These are phyloP conservation scores for Pao palembangensis DNA, from an alignment of 2,113 vertebrate species.

Conservation along the genomic window DNA sequence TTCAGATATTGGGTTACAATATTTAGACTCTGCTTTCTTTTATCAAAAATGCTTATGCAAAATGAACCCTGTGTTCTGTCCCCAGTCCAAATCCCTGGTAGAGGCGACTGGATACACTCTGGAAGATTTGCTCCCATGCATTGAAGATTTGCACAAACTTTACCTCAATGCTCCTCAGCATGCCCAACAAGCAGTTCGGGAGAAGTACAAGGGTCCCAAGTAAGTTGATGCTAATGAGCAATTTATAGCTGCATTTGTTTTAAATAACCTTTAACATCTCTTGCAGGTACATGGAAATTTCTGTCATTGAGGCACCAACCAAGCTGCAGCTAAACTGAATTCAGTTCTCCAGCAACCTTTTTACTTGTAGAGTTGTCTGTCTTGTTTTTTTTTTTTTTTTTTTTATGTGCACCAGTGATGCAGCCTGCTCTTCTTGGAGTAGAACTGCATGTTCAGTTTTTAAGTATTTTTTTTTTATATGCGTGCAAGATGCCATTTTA, in stretches of 20 bases:
- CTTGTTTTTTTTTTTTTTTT: slow-evolving; percentile 34
- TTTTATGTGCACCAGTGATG: slow-evolving; percentile 39
- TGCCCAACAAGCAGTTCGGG: slow-evolving; percentile 89
- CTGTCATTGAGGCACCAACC: slow-evolving; percentile 82
- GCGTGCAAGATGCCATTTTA: slow-evolving; percentile 28
- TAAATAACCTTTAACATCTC: neutral
- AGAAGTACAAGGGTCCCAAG: slow-evolving; percentile 94
- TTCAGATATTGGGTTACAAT: no score
- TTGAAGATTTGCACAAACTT: slow-evolving; percentile 85
- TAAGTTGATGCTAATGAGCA: slow-evolving; percentile 65
- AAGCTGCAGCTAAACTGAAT: slow-evolving; percentile 65
- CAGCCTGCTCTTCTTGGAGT: slow-evolving; percentile 53
- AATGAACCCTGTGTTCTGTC: neutral
- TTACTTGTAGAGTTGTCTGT: slow-evolving; percentile 21
- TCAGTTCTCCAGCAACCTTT: neutral
- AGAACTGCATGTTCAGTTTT: slow-evolving; percentile 32
- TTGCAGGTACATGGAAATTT: slow-evolving; percentile 85
- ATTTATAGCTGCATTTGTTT: neutral
- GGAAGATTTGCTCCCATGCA: slow-evolving; percentile 86
- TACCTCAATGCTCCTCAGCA: slow-evolving; percentile 86
- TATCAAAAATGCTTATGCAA: no score
- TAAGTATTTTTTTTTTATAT: slow-evolving; percentile 43
- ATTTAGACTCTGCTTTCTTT: no score
- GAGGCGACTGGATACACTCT: slow-evolving; percentile 83
- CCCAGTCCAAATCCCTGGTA: slow-evolving; percentile 80